phyloP scores from a whole-genome alignment of 2,888 invertebrate species.

The Drosophila longiperda region DNA sequence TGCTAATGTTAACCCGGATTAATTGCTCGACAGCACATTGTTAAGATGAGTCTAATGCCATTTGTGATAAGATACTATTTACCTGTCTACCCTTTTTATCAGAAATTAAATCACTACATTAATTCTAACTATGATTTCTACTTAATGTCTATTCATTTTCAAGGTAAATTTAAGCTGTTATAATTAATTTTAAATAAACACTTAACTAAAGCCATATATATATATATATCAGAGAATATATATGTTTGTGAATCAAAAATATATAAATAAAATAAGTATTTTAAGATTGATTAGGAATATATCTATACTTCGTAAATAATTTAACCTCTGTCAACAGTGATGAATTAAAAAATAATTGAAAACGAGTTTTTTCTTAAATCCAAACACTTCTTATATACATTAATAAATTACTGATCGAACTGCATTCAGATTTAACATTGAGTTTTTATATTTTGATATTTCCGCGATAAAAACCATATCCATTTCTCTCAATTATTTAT shows the following conservation, averaged over 20 bases:
- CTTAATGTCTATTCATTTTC: neutral
- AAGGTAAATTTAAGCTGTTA: neutral
- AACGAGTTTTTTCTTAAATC: neutral
- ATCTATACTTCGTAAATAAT: neutral
- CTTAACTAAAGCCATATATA: neutral
- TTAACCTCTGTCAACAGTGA: neutral
- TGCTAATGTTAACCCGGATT: constrained; percentile 65
- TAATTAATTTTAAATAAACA: neutral
- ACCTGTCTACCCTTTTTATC: constrained; percentile 25
- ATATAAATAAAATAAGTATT: neutral
- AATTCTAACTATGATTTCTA: constrained; percentile 7
- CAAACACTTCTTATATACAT: neutral
- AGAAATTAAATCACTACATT: constrained; percentile 11
- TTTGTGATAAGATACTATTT: constrained; percentile 40
- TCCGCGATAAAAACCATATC: neutral
- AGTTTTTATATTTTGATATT: too few species aligned
- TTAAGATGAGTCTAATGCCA: constrained; percentile 50
- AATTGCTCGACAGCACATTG: constrained; percentile 62
- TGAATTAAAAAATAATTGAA: neutral
- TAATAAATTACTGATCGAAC: neutral
- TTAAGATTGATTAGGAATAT: neutral
- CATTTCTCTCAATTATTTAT: constrained; percentile 20
- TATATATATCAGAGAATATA: neutral
- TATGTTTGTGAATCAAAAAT: too few species aligned
- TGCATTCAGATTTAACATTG: neutral